A percentile compares a stretch with the other conserved stretches of the same genome.
phyloP scores from a whole-genome alignment of 2,888 invertebrate species.

The Ichneumon xanthorius region DNA sequence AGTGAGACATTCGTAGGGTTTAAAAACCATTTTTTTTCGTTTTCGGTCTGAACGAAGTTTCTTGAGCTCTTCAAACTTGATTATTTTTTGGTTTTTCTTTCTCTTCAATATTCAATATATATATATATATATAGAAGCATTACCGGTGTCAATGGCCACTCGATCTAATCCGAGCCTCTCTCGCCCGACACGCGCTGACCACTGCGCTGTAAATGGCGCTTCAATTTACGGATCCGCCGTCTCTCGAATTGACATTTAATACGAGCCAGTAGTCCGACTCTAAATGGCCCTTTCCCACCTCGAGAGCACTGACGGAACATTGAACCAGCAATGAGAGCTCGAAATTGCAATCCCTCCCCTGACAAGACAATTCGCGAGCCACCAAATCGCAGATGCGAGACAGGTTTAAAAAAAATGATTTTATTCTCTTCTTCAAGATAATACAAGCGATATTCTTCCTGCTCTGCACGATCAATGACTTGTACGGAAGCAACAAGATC shows the following conservation, averaged over 20 bases:
- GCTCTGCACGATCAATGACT: slow-evolving; percentile 91
- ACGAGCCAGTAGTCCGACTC: slow-evolving; percentile 3
- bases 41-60: background rate
- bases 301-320: slow-evolving; percentile 5
- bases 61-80: background rate
- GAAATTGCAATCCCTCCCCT: slow-evolving; percentile 9
- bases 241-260: slow-evolving; percentile 41
- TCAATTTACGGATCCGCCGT: slow-evolving; percentile 43
- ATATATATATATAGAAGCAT: slow-evolving; percentile 1
- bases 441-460: slow-evolving; percentile 92
- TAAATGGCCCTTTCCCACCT: slow-evolving; percentile 42
- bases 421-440: slow-evolving; percentile 87
- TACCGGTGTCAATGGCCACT: slow-evolving; percentile 44
- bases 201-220: slow-evolving; percentile 33
- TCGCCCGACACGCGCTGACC: slow-evolving; percentile 4
- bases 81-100: background rate
- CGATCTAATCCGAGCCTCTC: slow-evolving; percentile 35
- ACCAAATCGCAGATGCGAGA: background rate
- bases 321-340: slow-evolving; percentile 18
- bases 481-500: slow-evolving; percentile 90
- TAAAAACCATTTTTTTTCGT: background rate
- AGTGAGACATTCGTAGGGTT: too few species aligned
- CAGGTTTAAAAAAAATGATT: background rate
- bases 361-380: background rate
- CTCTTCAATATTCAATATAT: background rate